Conservation (phyloP, 1,140 invertebrate species). For the Cyphomyrmex costatus region DNA sequence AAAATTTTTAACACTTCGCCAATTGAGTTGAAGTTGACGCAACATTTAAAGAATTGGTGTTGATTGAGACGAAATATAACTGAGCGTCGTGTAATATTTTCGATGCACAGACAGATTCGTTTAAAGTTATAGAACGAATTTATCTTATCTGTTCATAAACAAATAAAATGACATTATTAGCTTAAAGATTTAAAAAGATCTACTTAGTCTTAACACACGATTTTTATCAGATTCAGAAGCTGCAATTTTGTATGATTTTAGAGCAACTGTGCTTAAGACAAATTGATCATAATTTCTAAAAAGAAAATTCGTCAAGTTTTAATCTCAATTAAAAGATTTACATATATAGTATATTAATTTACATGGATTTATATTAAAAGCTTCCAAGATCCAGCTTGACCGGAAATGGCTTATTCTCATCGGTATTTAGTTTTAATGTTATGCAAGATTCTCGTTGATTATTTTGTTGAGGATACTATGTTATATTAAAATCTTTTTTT, state of each 20-base stretch:
- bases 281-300: too few species aligned
- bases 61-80: slow-evolving; percentile 7
- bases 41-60: neutral
- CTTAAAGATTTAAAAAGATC: slow-evolving; percentile 9
- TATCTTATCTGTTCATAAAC: slow-evolving; percentile 61
- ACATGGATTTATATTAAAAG: too few species aligned
- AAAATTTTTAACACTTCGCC: neutral
- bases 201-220: slow-evolving; percentile 39
- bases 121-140: neutral
- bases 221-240: slow-evolving; percentile 49
- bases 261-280: neutral
- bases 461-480: neutral
- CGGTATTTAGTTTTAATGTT: neutral
- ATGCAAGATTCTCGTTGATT: neutral
- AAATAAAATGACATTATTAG: slow-evolving; percentile 60
- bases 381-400: too few species aligned
- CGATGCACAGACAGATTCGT: neutral
- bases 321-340: too few species aligned
- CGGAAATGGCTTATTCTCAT: too few species aligned
- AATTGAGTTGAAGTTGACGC: neutral
- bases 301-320: too few species aligned
- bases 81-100: neutral
- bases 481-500: slow-evolving; percentile 1
- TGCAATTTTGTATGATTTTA: neutral
- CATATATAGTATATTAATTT: too few species aligned